Base-by-base conservation (phyloP, 2,797 vertebrate genomes). In the Danio jaintianensis region DNA sequence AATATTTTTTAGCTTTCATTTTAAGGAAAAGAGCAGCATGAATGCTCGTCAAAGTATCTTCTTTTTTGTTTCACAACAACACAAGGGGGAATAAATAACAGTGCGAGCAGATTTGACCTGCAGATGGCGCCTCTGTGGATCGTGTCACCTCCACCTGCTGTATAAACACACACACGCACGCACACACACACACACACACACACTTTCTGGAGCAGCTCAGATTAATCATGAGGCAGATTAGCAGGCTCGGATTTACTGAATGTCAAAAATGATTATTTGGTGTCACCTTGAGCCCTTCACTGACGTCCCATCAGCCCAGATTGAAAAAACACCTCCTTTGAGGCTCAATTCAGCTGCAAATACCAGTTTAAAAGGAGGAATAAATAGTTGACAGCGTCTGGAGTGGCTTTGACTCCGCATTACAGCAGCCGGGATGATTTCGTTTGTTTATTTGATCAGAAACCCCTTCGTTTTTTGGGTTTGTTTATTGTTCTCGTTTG, bases 321-420 rank as follows among this genome's bases (percentile, higher is more conserved):
- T 22, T 59, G 29, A 29, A 78, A 69, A 48, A 7, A 38, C 43
- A 1, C 5, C 56, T 72, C 43, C 42, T 48, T 36, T 13, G 18
- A 16, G 6, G 3, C 53, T 53, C 16, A 52, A 18, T 29, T 29
- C 29, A 1, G 29, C 29, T 29, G 29, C 40, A 29, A 43, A 36
- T 56, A 36, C 20, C 7, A 3, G 2, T 13, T 47, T 10, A 45
- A 43, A 3, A 42, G 15, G 36, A 4, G 38, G n/a, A 63, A 10
- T 20, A 20, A 75, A 53, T 8, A 7, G 47, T 13, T 18, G 0
- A 7, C 58, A 1, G 58, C 15, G 3, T 6, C 29, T 59, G 22
- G 81, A 66, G 75, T 78, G 80, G 82, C 75, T 87, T 86, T 85
- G 84, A 84, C 82, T 86, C 68, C 69, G 20, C 4, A 2, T 62